Evolutionary conservation across 2,888 invertebrate species (phyloP), one percentile per base, ranked within the genome.

Genomic region (Troglohyphantes excavatus): DNA sequence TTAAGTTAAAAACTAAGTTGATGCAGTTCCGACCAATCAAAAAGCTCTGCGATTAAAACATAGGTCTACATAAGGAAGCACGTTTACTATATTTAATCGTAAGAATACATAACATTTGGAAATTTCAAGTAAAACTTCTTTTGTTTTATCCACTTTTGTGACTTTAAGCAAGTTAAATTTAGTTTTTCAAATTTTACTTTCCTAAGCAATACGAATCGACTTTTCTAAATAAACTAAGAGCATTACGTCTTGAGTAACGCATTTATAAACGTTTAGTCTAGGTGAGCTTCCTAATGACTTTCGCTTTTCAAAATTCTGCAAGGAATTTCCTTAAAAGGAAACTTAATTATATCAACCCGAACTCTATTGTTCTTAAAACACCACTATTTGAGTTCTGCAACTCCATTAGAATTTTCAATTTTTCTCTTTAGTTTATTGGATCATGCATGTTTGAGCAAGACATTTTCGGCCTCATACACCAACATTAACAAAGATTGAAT

Each of bases 331-430:
- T 33, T 11, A n/a, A 23, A 81, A 70, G 39, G 70, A 70, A 67
- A 82, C 61, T 72, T 82, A 82, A 82, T 82, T 82, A 70, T 33
- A 70, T 70, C 39, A 72, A 82, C 61, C 21, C 39, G 72, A 82
- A 82, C 59, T n/a, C 72, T 53, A 78, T 78, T 65, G 39, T 33
- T 33, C 53, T 61, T 61, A 70, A 70, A 53, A 70, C 61, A 81
- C 81, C 29, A 43, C 5, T 46, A 13, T 70, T 70, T 59, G 39
- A 59, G 39, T 43, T 21, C n/a, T 23, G 59, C 33, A 72, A 43
- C 29, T 82, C 33, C 61, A 82, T 68, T 29, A 39, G 26, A 29
- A 78, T 78, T 17, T 17, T 23, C 63, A 26, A 21, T 78, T 78
- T 86, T 82, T 81, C 7, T 59, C 29, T 26, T 63, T 29, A 13